Conservation (phyloP, 1,140 invertebrate species). For the Drosophila nannoptera region DNA sequence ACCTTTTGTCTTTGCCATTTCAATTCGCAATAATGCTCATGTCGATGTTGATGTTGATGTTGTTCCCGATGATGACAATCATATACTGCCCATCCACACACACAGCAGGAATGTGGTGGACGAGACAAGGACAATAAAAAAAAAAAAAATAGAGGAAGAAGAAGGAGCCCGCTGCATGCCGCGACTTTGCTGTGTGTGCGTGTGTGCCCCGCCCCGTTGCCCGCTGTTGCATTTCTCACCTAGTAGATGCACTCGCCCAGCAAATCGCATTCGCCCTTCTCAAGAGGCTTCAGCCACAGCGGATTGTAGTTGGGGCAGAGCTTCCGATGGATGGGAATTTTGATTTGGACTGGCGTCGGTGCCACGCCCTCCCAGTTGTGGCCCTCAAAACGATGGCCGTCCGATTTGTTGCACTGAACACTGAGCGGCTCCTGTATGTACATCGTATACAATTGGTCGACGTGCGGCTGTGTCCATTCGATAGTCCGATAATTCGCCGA, state of each 20-base stretch:
- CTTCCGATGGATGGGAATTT: constrained; percentile 76
- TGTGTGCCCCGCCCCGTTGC: not conserved
- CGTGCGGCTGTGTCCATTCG: constrained; percentile 89
- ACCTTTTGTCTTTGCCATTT: constrained; percentile 20
- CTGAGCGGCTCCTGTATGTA: constrained; percentile 93
- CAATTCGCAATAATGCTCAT: constrained; percentile 19
- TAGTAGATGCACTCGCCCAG: constrained; percentile 79
- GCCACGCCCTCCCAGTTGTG: constrained; percentile 73
- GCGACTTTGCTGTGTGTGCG: not conserved
- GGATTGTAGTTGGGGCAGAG: constrained; percentile 79
- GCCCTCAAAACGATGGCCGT: constrained; percentile 86
- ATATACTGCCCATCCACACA: not conserved
- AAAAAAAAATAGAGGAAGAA: not conserved
- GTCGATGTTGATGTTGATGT: constrained; percentile 9
- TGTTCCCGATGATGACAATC: constrained; percentile 22
- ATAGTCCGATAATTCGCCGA: constrained; percentile 90
- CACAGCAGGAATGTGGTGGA: no score
- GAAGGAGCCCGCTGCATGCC: not conserved
- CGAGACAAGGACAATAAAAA: not conserved
- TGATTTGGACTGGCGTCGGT: constrained; percentile 72
- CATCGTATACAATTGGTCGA: constrained; percentile 86
- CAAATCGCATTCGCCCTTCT: constrained; percentile 77
- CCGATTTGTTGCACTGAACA: constrained; percentile 97
- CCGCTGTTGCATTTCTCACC: not conserved
- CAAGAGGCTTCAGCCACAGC: constrained; percentile 74